phyloP scores from a whole-genome alignment of 2,888 invertebrate species.

The Hypena proboscidalis region DNA sequence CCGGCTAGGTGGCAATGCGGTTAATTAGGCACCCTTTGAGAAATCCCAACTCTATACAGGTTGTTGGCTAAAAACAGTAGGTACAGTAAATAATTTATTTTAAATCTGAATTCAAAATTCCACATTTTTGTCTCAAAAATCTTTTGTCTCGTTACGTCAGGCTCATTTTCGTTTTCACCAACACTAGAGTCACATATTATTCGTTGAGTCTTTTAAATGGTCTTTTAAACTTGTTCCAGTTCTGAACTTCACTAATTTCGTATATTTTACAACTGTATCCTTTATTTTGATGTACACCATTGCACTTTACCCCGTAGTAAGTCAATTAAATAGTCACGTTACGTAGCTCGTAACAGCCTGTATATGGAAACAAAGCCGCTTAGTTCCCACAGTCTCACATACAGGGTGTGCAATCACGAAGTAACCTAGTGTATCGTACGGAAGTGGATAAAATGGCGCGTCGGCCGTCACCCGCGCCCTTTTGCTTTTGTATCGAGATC shows the following conservation, averaged over 20 bases:
- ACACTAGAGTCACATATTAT: no score
- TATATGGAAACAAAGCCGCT: slow-evolving; percentile 66
- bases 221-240: no score
- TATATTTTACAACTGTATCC: no score
- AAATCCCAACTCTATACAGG: slow-evolving; percentile 53
- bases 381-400: slow-evolving; percentile 81
- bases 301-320: no score
- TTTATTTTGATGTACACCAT: no score
- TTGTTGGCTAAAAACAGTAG: slow-evolving; percentile 25
- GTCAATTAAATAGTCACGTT: slow-evolving; percentile 21
- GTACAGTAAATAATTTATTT: not conserved
- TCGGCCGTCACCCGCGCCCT: slow-evolving; percentile 78
- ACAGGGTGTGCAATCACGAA: slow-evolving; percentile 81
- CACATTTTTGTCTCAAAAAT: no score
- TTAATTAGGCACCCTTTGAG: slow-evolving; percentile 73
- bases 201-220: no score
- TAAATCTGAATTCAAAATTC: no score
- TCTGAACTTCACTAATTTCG: no score
- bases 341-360: slow-evolving; percentile 48
- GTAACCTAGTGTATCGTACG: slow-evolving; percentile 76
- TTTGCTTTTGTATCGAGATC: slow-evolving; percentile 70
- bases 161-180: no score
- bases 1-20: slow-evolving; percentile 71
- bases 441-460: slow-evolving; percentile 77
- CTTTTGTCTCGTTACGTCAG: no score